Conservation (phyloP, 2,888 invertebrate species). For the Zhengitettix transpicula region DNA sequence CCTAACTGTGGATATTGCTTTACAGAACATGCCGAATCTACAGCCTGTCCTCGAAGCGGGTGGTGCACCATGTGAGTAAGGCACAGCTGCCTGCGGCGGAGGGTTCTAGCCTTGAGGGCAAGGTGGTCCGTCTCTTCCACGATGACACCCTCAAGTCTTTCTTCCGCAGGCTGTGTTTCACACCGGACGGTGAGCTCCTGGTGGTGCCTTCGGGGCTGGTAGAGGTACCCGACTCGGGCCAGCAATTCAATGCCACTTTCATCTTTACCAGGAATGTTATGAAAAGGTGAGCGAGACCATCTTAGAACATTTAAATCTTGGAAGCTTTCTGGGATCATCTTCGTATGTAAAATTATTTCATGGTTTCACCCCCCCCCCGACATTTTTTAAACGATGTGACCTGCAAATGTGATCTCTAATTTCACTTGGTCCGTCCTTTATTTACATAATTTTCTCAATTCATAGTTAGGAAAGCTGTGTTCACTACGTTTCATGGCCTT, state of each 20-base stretch:
- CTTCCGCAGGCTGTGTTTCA: slow-evolving; percentile 75
- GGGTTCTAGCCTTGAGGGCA: slow-evolving; percentile 40
- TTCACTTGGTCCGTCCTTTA: too few species aligned
- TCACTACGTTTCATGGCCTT: too few species aligned
- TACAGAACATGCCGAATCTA: slow-evolving; percentile 7
- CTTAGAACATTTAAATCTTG: slow-evolving; percentile 7
- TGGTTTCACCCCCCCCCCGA: too few species aligned
- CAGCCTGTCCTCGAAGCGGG: slow-evolving; percentile 36
- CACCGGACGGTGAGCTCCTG: slow-evolving; percentile 79
- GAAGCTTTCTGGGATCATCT: too few species aligned
- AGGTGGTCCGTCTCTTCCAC: slow-evolving; percentile 57
- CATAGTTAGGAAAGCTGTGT: too few species aligned
- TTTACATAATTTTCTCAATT: too few species aligned
- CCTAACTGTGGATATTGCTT: too few species aligned
- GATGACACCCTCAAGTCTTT: slow-evolving; percentile 91
- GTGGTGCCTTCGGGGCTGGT: slow-evolving; percentile 82
- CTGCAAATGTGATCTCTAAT: too few species aligned
- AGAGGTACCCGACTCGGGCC: slow-evolving; percentile 42
- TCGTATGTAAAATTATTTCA: too few species aligned
- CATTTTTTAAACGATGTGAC: too few species aligned
- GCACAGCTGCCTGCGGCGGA: slow-evolving; percentile 30
- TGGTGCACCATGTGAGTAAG: slow-evolving; percentile 47
- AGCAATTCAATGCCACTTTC: slow-evolving; percentile 35
- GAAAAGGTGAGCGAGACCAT: too few species aligned
- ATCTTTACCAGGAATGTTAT: slow-evolving; percentile 36